phyloP scores from a whole-genome alignment of 2,797 vertebrate genomes.

The Poeciliopsis gracilis region DNA sequence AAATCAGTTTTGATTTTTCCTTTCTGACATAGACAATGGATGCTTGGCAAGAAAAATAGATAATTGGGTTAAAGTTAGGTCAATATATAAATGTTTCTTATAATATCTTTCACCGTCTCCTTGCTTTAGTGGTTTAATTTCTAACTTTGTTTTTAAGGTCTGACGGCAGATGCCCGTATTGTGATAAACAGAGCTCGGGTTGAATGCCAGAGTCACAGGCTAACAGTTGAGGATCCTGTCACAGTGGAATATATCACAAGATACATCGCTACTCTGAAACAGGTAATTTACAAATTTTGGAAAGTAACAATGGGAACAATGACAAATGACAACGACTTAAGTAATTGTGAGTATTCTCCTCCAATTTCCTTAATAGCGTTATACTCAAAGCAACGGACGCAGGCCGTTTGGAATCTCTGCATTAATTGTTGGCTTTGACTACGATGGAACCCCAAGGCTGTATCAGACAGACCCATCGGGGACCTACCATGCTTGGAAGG shows the following conservation, averaged over 20 bases:
- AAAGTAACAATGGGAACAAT: neutral
- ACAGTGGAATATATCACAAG: slow-evolving; percentile 92
- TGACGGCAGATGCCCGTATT: slow-evolving; percentile 90
- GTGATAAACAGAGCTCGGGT: slow-evolving; percentile 90
- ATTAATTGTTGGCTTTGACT: slow-evolving; percentile 87
- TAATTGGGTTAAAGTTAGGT: neutral
- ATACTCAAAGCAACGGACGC: slow-evolving; percentile 86
- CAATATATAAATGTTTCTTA: neutral
- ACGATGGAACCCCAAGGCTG: slow-evolving; percentile 83
- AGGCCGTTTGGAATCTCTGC: slow-evolving; percentile 87
- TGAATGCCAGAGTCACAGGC: slow-evolving; percentile 90
- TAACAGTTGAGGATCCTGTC: slow-evolving; percentile 91
- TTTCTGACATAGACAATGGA: neutral
- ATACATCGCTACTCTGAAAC: slow-evolving; percentile 90
- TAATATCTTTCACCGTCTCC: neutral
- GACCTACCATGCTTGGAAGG: slow-evolving; percentile 90
- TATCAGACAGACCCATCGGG: slow-evolving; percentile 88
- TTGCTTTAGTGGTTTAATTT: slow-evolving; percentile 11
- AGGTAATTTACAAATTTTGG: slow-evolving; percentile 72
- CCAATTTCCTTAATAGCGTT: slow-evolving; percentile 69
- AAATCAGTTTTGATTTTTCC: neutral
- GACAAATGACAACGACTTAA: neutral
- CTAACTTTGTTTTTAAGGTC: slow-evolving; percentile 64
- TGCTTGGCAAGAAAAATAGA: too few relatives aligned
- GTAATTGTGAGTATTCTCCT: neutral